Evolutionary conservation across 2,797 vertebrate genomes (phyloP).

Genomic region (Dendrocincla tyrannina): DNA sequence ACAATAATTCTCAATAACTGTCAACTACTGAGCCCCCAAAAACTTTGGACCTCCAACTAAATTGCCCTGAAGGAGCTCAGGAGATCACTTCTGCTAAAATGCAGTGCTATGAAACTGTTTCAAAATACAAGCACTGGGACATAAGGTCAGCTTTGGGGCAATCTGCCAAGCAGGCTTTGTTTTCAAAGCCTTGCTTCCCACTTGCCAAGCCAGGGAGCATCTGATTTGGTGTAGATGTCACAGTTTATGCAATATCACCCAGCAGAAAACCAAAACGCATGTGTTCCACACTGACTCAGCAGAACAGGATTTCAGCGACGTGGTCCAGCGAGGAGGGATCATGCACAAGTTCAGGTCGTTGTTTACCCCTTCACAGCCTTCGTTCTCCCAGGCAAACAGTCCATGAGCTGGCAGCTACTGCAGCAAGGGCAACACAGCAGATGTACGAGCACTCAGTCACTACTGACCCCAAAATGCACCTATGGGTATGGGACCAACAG

Average conservation of each 20-base stretch:
- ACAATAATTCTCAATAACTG: neutral
- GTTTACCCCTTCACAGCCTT: neutral
- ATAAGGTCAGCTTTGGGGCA: neutral
- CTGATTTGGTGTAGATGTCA: neutral
- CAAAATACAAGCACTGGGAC: neutral
- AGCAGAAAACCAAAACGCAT: neutral
- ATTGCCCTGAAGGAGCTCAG: neutral
- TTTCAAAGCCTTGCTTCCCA: neutral
- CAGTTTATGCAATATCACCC: conserved; percentile 16
- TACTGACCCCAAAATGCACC: neutral
- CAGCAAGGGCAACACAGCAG: neutral
- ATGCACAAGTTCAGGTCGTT: neutral
- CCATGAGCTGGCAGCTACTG: neutral
- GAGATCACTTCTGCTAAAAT: neutral
- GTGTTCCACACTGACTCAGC: neutral
- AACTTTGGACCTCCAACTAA: neutral
- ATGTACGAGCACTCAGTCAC: neutral
- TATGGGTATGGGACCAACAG: neutral
- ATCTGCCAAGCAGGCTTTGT: neutral
- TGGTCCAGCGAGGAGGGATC: neutral
- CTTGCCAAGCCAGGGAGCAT: neutral
- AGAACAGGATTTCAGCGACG: neutral
- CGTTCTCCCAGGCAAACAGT: neutral
- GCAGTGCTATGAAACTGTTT: neutral
- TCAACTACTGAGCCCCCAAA: neutral